These are phyloP conservation scores for Lottia gigantea DNA, from an alignment of 2,888 invertebrate species.

Conservation along the genomic window DNA sequence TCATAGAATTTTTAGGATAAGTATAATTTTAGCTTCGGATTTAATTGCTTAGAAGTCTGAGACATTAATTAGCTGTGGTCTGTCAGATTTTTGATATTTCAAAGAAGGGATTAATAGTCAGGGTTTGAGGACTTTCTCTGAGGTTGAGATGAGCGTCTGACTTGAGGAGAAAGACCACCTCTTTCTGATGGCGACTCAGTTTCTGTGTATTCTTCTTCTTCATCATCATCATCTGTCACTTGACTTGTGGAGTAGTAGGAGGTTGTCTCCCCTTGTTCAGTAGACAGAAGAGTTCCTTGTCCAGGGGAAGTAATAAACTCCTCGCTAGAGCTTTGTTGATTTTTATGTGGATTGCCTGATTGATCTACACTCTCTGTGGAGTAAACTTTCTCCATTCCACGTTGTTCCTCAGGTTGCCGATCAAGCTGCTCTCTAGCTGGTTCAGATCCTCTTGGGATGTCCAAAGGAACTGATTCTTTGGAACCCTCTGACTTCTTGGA, in stretches of 20 bases:
- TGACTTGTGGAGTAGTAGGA: background rate
- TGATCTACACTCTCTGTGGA: slow-evolving; percentile 22
- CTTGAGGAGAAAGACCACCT: no score
- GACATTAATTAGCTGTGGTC: no score
- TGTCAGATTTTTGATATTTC: no score
- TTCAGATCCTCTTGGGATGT: slow-evolving; percentile 23
- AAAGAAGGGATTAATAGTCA: no score
- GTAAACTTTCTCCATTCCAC: slow-evolving; percentile 23
- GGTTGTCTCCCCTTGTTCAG: background rate
- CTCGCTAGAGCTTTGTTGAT: slow-evolving; percentile 12
- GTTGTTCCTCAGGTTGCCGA: slow-evolving; percentile 28
- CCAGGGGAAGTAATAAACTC: background rate
- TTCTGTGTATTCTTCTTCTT: slow-evolving; percentile 16
- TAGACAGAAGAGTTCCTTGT: background rate
- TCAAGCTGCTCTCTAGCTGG: slow-evolving; percentile 26
- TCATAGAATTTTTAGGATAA: no score
- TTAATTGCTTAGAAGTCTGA: no score
- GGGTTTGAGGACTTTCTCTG: no score
- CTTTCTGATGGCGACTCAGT: no score
- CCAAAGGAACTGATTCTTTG: slow-evolving; percentile 17
- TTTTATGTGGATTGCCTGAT: slow-evolving; percentile 11
- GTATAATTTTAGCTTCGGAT: no score
- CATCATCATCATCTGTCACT: slow-evolving; percentile 13
- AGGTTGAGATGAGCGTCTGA: no score
- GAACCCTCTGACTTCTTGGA: background rate